A percentile compares a stretch with the other conserved stretches of the same genome.
These are phyloP conservation scores for Acanthacorydalis orientalis DNA, from an alignment of 2,888 invertebrate genomes.

Conservation along the genomic window DNA sequence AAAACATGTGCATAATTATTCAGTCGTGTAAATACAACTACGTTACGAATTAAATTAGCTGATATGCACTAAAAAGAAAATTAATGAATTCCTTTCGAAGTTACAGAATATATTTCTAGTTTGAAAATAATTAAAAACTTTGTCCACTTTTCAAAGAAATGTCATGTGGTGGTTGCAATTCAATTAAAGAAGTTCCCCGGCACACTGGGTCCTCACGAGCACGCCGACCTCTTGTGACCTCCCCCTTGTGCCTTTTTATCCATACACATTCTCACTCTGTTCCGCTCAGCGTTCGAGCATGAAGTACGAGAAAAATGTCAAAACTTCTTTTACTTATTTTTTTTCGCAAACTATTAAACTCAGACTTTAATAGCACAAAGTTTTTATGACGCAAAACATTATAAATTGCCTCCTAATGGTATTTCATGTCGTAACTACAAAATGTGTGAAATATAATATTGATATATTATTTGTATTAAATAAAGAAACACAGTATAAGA, in stretches of 20 bases:
- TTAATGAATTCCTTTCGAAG: slow-evolving; percentile 24
- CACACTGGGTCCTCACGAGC: neutral
- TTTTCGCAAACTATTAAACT: slow-evolving; percentile 12
- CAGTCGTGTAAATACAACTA: too few relatives aligned
- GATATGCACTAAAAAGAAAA: slow-evolving; percentile 10
- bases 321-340: slow-evolving; percentile 19
- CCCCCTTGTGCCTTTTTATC: neutral
- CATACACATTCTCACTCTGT: neutral
- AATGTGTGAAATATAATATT: too few relatives aligned
- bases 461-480: too few relatives aligned
- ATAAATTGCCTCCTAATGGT: slow-evolving; percentile 10
- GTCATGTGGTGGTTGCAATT: slow-evolving; percentile 26
- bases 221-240: too few relatives aligned
- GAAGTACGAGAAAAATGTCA: slow-evolving; percentile 14
- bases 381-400: slow-evolving; percentile 7
- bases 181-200: slow-evolving; percentile 22
- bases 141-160: slow-evolving; percentile 25
- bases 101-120: slow-evolving; percentile 21
- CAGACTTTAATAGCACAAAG: slow-evolving; percentile 1
- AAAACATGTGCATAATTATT: too few relatives aligned
- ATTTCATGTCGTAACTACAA: slow-evolving; percentile 1
- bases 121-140: slow-evolving; percentile 27
- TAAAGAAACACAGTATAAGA: too few relatives aligned
- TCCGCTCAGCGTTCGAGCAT: neutral
- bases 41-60: neutral